These are phyloP conservation scores for Xiphophorus hellerii DNA, from an alignment of 2,113 vertebrate species.

Conservation along the genomic window DNA sequence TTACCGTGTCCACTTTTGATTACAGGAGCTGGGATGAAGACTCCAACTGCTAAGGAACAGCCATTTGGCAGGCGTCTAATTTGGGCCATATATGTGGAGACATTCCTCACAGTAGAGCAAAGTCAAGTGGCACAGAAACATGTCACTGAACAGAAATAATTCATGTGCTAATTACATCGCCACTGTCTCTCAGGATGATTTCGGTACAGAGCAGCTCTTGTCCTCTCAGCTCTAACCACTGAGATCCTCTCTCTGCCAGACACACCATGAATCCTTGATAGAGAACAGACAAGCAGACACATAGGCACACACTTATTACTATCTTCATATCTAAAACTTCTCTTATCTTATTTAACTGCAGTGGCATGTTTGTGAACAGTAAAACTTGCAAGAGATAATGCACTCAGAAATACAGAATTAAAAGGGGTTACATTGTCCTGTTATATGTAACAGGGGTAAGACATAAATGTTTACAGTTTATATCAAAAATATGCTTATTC, in stretches of 20 bases:
- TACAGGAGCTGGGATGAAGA: conserved; percentile 32
- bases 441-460: no score
- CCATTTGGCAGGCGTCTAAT: conserved; percentile 69
- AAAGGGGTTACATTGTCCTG: no score
- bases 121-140: conserved; percentile 70
- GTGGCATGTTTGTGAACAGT: background rate
- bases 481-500: no score
- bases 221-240: conserved; percentile 48
- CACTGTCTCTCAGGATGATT: conserved; percentile 63
- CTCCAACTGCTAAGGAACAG: conserved; percentile 48
- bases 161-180: conserved; percentile 77
- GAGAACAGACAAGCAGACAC: conserved; percentile 53
- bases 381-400: no score
- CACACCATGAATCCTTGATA: conserved; percentile 66
- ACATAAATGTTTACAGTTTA: no score
- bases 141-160: conserved; percentile 72
- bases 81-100: conserved; percentile 54
- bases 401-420: background rate
- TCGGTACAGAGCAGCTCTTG: conserved; percentile 51
- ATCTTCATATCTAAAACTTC: conserved; percentile 26
- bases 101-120: conserved; percentile 66
- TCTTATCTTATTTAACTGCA: background rate
- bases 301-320: conserved; percentile 47
- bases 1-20: conserved; percentile 63
- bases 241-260: conserved; percentile 59